These are phyloP conservation scores for Hyalella azteca DNA, from an alignment of 2,888 invertebrate species.

Conservation along the genomic window DNA sequence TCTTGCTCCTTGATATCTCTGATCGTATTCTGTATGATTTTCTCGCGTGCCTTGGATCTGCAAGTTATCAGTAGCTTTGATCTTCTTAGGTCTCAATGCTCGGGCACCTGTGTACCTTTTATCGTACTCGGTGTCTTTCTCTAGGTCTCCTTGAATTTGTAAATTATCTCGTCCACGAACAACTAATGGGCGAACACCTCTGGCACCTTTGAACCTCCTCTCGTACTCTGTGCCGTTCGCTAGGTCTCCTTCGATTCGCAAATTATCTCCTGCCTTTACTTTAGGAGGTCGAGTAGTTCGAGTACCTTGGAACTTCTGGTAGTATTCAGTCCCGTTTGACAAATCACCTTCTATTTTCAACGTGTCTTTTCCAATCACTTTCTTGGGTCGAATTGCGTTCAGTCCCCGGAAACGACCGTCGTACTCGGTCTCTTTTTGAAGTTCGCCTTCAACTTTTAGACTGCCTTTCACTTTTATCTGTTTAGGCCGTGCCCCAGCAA, in stretches of 20 bases:
- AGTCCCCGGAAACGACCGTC: conserved; percentile 40
- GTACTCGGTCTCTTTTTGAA: conserved; percentile 47
- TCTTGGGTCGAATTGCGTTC: neutral
- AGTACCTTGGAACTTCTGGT: conserved; percentile 40
- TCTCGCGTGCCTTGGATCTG: conserved; percentile 47
- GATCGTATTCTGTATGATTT: conserved; percentile 44
- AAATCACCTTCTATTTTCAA: conserved; percentile 44
- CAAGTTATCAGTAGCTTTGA: conserved; percentile 15
- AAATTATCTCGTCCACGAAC: neutral
- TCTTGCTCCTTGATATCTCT: conserved; percentile 43
- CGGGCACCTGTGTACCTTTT: neutral
- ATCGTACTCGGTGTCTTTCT: conserved; percentile 29
- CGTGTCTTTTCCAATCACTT: neutral
- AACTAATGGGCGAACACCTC: neutral
- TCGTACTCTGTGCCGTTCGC: conserved; percentile 9
- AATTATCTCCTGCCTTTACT: neutral
- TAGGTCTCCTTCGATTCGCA: conserved; percentile 28
- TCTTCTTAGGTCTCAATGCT: conserved; percentile 1
- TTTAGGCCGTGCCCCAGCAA: neutral
- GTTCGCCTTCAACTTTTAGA: conserved; percentile 44
- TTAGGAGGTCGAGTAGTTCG: neutral
- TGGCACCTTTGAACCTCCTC: neutral
- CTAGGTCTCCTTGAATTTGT: neutral
- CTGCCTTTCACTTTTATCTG: conserved; percentile 37
- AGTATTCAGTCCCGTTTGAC: conserved; percentile 45